These are phyloP conservation scores for Ctenopoma multispine DNA, from an alignment of 2,797 vertebrate species.

Conservation along the genomic window DNA sequence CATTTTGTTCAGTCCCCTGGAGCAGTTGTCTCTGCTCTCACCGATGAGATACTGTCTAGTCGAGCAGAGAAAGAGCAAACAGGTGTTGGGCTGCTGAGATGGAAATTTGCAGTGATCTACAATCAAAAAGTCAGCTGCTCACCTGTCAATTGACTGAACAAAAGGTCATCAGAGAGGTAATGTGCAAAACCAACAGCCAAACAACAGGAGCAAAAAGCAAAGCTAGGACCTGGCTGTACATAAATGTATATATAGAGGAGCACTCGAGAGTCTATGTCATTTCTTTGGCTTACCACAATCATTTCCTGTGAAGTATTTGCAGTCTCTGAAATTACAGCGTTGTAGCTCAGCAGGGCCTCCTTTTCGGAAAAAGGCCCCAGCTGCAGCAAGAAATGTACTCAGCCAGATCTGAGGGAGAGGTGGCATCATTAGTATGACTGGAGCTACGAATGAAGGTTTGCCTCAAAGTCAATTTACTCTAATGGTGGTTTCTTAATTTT, in stretches of 20 bases:
- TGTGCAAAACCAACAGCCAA: constrained; percentile 8
- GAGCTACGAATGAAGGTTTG: constrained; percentile 16
- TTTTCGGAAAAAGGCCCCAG: constrained; percentile 52
- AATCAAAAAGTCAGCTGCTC: constrained; percentile 40
- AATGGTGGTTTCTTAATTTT: constrained; percentile 27
- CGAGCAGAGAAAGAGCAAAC: constrained; percentile 40
- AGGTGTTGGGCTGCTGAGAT: constrained; percentile 48
- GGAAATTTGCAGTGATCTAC: constrained; percentile 46
- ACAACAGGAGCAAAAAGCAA: constrained; percentile 5
- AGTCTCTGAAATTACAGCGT: constrained; percentile 80
- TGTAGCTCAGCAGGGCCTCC: constrained; percentile 43
- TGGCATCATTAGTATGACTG: constrained; percentile 50
- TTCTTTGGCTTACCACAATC: constrained; percentile 82
- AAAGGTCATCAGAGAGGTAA: constrained; percentile 34
- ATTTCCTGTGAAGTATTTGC: constrained; percentile 84
- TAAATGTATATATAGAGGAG: constrained; percentile 15
- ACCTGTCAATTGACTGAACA: constrained; percentile 16
- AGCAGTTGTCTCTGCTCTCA: constrained; percentile 36
- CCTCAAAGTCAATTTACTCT: constrained; percentile 30
- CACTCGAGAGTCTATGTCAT: constrained; percentile 68
- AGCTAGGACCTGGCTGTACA: background rate
- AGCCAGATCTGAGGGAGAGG: constrained; percentile 40
- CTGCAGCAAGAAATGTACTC: constrained; percentile 54
- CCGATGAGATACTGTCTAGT: constrained; percentile 61
- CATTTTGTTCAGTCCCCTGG: constrained; percentile 42